These are phyloP conservation scores for Cryptocephalus primarius DNA, from an alignment of 2,888 invertebrate genomes.

Conservation along the genomic window DNA sequence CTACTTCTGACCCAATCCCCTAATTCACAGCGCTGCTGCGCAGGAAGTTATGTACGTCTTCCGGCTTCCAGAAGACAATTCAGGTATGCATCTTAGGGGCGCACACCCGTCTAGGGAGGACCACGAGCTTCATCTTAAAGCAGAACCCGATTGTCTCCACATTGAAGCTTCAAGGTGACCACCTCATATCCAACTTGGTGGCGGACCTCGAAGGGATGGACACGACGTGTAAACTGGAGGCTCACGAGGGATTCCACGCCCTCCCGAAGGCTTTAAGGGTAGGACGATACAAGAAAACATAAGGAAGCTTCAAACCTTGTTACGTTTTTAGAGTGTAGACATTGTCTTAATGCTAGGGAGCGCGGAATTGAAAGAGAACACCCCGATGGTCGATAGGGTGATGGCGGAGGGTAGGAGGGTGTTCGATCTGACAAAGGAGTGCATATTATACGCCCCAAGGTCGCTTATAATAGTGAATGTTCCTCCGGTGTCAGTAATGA, in stretches of 20 bases:
- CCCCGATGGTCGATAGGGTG: slow-evolving; percentile 21
- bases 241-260: slow-evolving; percentile 18
- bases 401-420: slow-evolving; percentile 26
- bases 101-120: slow-evolving; percentile 41
- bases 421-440: slow-evolving; percentile 35
- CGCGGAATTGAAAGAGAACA: slow-evolving; percentile 10
- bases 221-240: slow-evolving; percentile 25
- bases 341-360: slow-evolving; percentile 25
- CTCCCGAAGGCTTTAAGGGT: slow-evolving; percentile 26
- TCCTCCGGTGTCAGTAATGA: slow-evolving; percentile 45
- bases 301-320: not conserved
- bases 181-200: slow-evolving; percentile 21
- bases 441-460: slow-evolving; percentile 43
- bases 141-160: slow-evolving; percentile 39
- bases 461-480: slow-evolving; percentile 43
- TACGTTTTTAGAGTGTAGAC: slow-evolving; percentile 27
- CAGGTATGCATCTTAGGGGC: slow-evolving; percentile 41
- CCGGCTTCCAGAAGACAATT: slow-evolving; percentile 13
- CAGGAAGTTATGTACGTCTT: not conserved
- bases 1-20: no score
- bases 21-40: no score
- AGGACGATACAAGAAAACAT: slow-evolving; percentile 1
- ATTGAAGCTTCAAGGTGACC: slow-evolving; percentile 28
- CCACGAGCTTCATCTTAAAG: slow-evolving; percentile 42
- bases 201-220: slow-evolving; percentile 29